Base-by-base conservation (phyloP, 2,113 vertebrate genomes). In the Neotoma lepida region DNA sequence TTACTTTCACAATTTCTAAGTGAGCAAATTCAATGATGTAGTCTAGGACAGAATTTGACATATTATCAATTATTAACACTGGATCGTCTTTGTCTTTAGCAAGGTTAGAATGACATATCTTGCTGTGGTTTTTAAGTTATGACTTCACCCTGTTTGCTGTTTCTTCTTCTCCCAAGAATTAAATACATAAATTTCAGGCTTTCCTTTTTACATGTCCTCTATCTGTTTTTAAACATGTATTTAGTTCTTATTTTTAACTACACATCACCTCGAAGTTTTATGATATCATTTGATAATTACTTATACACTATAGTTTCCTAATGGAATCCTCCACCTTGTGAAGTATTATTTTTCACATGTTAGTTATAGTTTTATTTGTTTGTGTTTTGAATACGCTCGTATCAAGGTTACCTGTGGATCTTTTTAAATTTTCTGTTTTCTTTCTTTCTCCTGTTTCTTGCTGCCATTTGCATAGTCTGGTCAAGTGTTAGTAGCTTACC, bases 261-360 rank as follows among this genome's bases (percentile, higher is more conserved):
- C 86, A 85, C 86, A 85, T 78, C 56, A 41, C 66, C 61, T 92
- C 24, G 39, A 5, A 76, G 13, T 70, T 91, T 89, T 68, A 89
- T 13, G 88, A 61, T 77, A 77, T 20, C 1, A 70, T 76, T 70
- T 82, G 13, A 14, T 74, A 87, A 84, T 87, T 90, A 86, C n/a
- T 51, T 89, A n/a, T 58, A 77, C 14, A 82, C 87, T 20, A 30
- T 33, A n/a, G 4, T 84, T 91, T 95, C 7, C 15, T 76, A 20
- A 77, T 77, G 66, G 86, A 87, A 84, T 44, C 85, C 4, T 56
- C 9, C 35, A 70, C 64, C 26, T 66, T 84, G 9, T 73, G 35
- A 77, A 84, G 35, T 71, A 49, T 51, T 80, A 51, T 81, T 26
- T 8, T 86, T 81, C 76, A 68, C 77, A 35, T 17, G 58, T 49